Conservation (phyloP, 2,113 vertebrate species). For the Thermophis baileyi region DNA sequence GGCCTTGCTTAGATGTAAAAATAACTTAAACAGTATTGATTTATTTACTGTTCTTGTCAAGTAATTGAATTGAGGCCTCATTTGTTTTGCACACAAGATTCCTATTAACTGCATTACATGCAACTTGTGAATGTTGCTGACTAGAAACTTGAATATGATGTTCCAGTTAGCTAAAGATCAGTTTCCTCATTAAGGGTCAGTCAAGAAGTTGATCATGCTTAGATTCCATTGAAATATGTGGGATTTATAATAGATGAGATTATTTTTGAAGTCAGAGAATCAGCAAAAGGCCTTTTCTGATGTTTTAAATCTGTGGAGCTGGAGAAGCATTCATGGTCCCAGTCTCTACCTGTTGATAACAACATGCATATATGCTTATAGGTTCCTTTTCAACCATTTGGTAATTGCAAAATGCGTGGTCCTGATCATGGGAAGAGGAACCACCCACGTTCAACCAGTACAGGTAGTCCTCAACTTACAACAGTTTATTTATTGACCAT, state of each 20-base stretch:
- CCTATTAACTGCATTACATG: neutral
- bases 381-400: neutral
- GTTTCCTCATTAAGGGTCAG: neutral
- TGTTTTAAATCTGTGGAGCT: neutral
- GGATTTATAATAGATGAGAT: neutral
- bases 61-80: neutral
- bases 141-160: neutral
- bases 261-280: neutral
- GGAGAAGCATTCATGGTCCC: neutral
- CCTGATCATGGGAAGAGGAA: neutral
- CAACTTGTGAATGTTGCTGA: neutral
- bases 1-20: neutral
- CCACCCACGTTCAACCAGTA: neutral
- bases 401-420: neutral
- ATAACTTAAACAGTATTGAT: conserved; percentile 21
- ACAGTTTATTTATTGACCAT: neutral
- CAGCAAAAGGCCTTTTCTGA: neutral
- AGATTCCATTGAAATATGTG: neutral
- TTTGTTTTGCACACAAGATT: neutral
- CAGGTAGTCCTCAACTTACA: neutral
- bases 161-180: neutral
- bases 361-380: neutral
- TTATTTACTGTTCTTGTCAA: conserved; percentile 10
- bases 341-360: neutral
- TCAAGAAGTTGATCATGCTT: neutral